These are phyloP conservation scores for Apodemia duryi DNA, from an alignment of 2,888 invertebrate genomes.

Conservation along the genomic window DNA sequence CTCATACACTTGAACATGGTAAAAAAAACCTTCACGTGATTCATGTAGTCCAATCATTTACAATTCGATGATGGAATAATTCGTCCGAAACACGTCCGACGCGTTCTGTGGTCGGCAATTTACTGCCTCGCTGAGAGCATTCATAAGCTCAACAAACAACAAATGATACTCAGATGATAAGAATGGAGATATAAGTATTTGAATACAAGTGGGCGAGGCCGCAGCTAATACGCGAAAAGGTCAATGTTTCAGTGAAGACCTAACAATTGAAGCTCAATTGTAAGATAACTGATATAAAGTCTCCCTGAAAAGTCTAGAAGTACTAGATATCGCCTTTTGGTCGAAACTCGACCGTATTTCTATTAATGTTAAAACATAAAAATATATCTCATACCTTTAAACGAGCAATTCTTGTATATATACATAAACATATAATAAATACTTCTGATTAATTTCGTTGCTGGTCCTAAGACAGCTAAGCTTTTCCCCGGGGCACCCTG, in stretches of 20 bases:
- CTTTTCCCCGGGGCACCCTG: too few species aligned
- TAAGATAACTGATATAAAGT: background rate
- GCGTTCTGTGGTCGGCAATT: slow-evolving; percentile 26
- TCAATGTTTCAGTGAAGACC: slow-evolving; percentile 63
- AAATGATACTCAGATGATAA: slow-evolving; percentile 44
- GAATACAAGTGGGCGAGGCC: slow-evolving; percentile 36
- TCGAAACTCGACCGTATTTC: too few species aligned
- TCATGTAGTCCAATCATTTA: slow-evolving; percentile 28
- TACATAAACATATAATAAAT: too few species aligned
- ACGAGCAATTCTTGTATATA: too few species aligned
- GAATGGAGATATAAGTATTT: slow-evolving; percentile 34
- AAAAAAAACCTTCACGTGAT: slow-evolving; percentile 19
- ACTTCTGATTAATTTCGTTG: too few species aligned
- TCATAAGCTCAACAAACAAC: slow-evolving; percentile 29
- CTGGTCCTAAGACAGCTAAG: too few species aligned
- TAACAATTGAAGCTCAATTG: slow-evolving; percentile 44
- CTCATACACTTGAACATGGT: background rate
- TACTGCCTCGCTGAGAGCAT: slow-evolving; percentile 29
- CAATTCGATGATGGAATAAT: background rate
- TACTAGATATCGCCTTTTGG: too few species aligned
- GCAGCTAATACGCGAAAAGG: slow-evolving; percentile 57
- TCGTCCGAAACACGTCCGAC: slow-evolving; percentile 30
- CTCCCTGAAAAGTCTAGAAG: too few species aligned
- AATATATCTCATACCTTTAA: too few species aligned
- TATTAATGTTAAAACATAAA: too few species aligned